Evolutionary conservation across 2,888 invertebrate species (phyloP).

Genomic region (Caenorhabditis sp.): DNA sequence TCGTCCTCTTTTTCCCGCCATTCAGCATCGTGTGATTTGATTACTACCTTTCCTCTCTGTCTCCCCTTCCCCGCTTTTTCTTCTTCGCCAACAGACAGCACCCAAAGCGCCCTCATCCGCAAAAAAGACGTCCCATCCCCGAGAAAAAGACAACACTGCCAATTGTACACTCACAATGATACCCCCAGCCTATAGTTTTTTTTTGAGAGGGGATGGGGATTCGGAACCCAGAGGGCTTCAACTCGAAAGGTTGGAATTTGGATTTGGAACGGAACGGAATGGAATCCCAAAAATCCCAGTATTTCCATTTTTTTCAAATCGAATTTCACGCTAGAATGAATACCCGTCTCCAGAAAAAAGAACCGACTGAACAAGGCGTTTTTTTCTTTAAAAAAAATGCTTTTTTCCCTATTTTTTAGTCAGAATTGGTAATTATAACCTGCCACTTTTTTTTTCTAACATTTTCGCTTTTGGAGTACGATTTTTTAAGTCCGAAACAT

Average conservation of each 20-base stretch:
- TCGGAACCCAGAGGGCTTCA: too few species aligned
- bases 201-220: too few species aligned
- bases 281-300: not conserved
- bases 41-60: slow-evolving; percentile 52
- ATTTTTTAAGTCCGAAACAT: too few species aligned
- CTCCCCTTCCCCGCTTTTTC: too few species aligned
- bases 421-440: slow-evolving; percentile 10
- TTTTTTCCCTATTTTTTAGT: slow-evolving; percentile 4
- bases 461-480: too few species aligned
- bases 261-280: too few species aligned
- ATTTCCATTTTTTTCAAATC: not conserved
- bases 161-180: not conserved
- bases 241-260: too few species aligned
- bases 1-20: slow-evolving; percentile 32
- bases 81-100: too few species aligned
- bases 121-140: not conserved
- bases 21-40: slow-evolving; percentile 51
- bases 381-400: not conserved
- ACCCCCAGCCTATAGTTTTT: not conserved
- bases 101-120: slow-evolving; percentile 51
- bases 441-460: too few species aligned
- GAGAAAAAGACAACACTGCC: too few species aligned
- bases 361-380: not conserved
- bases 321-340: slow-evolving; percentile 22
- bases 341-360: slow-evolving; percentile 1